Evolutionary conservation across 1,140 invertebrate species (phyloP), one percentile per base, ranked within the genome.

Genomic region (Panagrolaimus sp.): DNA sequence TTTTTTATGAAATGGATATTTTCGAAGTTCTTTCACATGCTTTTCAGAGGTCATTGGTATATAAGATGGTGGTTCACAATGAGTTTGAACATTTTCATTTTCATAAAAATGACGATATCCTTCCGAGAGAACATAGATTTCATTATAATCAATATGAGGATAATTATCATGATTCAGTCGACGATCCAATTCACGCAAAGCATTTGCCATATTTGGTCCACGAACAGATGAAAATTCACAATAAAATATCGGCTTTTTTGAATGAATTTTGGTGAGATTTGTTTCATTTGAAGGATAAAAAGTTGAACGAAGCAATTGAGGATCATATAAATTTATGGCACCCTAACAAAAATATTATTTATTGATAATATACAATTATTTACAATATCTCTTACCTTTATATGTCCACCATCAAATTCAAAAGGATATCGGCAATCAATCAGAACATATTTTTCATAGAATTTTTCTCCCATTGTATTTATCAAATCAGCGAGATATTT

Each of bases 381-480:
- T 4, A 7, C 17, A 26, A 21, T 28, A 3, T 65, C 32, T 48
- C 28, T n/a, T n/a, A 78, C 90, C 78, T 84, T 80, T 45, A 98
- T 95, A 81, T 98, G 96, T 0, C 96, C 96, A 21, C 91, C 94
- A n/a, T 93, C 89, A 83, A 85, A 98, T 84, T 99, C 96, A 83
- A 96, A 98, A 0, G 96, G 95, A 84, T 96, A 98, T 0, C 95
- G 89, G 78, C 83, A 87, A 78, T 86, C 86, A 47, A 87, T 83
- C 28, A 88, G 67, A 44, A 82, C 43, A 64, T 80, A 81, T n/a
- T 76, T 77, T 14, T 43, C n/a, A 6, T 38, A 10, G 46, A 80
- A 80, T 26, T 78, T 47, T 12, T 73, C 32, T 38, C 32, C 32
- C 32, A 38, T 73, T 17, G 58, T 63, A 14, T 69, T 43, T 6